Percentiles rank a stretch among this genome's conserved stretches.
These are phyloP conservation scores for Adelges cooleyi DNA, from an alignment of 1,140 invertebrate genomes.

Conservation along the genomic window DNA sequence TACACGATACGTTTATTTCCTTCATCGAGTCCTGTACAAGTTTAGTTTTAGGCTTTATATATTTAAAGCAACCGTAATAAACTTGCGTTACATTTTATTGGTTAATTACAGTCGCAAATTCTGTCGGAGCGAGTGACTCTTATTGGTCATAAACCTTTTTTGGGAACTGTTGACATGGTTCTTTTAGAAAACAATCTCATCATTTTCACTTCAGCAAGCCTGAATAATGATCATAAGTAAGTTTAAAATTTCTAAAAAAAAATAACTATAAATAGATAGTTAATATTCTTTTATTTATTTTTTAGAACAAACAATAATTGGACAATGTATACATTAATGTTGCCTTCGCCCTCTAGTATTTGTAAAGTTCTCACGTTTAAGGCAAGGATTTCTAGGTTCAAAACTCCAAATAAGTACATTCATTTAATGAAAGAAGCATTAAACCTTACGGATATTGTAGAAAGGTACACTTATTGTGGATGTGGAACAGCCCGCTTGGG, in stretches of 20 bases:
- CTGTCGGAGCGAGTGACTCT: constrained; percentile 51
- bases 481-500: constrained; percentile 32
- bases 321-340: constrained; percentile 53
- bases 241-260: constrained; percentile 34
- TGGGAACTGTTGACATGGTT: constrained; percentile 54
- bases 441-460: constrained; percentile 41
- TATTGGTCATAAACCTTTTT: constrained; percentile 58
- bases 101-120: constrained; percentile 19
- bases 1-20: constrained; percentile 58
- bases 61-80: no score
- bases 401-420: constrained; percentile 44
- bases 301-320: constrained; percentile 37
- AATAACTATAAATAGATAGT: no score
- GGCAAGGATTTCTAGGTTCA: constrained; percentile 47
- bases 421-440: constrained; percentile 54
- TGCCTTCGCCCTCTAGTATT: constrained; percentile 48
- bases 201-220: constrained; percentile 50
- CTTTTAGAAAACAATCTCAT: constrained; percentile 50
- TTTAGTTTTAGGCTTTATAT: background rate
- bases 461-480: constrained; percentile 31
- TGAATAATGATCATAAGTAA: constrained; percentile 29
- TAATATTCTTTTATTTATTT: constrained; percentile 31
- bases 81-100: no score
- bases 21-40: constrained; percentile 25
- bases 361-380: constrained; percentile 55